A percentile compares a stretch with the other conserved stretches of the same genome.
phyloP scores from a whole-genome alignment of 2,888 invertebrate genomes.

The Cheilosia vulpina region DNA sequence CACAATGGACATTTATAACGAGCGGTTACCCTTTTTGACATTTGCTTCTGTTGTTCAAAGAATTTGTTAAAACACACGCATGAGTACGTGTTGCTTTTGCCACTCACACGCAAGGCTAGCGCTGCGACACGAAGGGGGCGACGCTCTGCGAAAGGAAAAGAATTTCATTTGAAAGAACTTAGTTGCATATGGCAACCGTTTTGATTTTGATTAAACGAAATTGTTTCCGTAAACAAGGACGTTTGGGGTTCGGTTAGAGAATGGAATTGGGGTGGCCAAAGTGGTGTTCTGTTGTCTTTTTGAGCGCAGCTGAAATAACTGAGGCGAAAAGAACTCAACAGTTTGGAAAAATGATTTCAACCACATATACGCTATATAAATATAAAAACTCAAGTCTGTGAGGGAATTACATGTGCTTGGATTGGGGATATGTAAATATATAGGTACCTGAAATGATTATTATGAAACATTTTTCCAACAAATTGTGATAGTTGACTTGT shows the following conservation, averaged over 20 bases:
- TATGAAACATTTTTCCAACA: too few relatives aligned
- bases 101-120: constrained; percentile 33
- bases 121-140: background rate
- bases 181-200: constrained; percentile 25
- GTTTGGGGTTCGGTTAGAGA: background rate
- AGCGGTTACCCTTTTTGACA: constrained; percentile 67
- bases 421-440: too few relatives aligned
- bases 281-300: constrained; percentile 48
- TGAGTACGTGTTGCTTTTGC: constrained; percentile 66
- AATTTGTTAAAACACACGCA: constrained; percentile 69
- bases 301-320: constrained; percentile 43
- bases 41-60: constrained; percentile 68
- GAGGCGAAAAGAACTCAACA: constrained; percentile 61
- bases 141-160: constrained; percentile 7
- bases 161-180: constrained; percentile 15
- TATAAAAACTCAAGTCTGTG: too few relatives aligned
- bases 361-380: background rate
- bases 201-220: constrained; percentile 53
- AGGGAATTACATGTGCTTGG: too few relatives aligned
- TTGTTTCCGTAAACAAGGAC: constrained; percentile 57
- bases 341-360: constrained; percentile 69
- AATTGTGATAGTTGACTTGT: too few relatives aligned
- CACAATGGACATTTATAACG: constrained; percentile 67
- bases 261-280: constrained; percentile 10
- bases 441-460: too few relatives aligned